Base-by-base conservation (phyloP, 2,113 vertebrate genomes). In the Pogona vitticeps region DNA sequence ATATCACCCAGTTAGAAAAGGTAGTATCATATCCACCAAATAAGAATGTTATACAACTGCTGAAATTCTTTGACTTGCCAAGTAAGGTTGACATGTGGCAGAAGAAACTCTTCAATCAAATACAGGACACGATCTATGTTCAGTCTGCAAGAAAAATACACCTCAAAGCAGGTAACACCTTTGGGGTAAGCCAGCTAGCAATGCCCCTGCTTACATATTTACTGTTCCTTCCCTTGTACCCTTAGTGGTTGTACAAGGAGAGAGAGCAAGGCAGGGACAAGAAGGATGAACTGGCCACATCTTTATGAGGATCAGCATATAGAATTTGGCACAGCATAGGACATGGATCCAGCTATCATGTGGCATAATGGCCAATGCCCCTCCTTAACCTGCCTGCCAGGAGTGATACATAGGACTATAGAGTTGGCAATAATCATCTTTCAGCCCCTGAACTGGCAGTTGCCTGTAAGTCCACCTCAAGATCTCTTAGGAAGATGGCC, bases 91-190 rank as follows among this genome's bases (percentile, higher is more conserved):
- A 71, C 40, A 88, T 73, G 0, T 93, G 96, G 65, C 58, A 76
- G 63, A 95, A 95, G 88, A 96, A 96, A 85, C 87, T 97, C 40
- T 63, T 91, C 82, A 94, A 94, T 23, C 76, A 91, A 20, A 90
- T 95, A 31, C 85, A 87, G 0, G 63, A 91, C 68, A 82, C 40
- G 0, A 80, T 94, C 17, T 89, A 88, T 2, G 67, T 89, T 10
- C 2, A 84, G 0, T 68, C 92, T 0, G 93, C 89, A 59, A 72
- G 82, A 59, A 92, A 58, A 0, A 63, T 90, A 20, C 71, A 68
- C 0, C 92, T 95, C 79, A 93, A 93, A 88, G 77, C 90, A 12
- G 96, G 96, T 96, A 94, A 90, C 56, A 73, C 20, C 76, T 73
- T 75, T 36, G 14, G 31, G 0, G 1, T 20, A 65, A 81, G 65